phyloP scores from a whole-genome alignment of 2,797 vertebrate species.

The Microctenopoma lineatum region DNA sequence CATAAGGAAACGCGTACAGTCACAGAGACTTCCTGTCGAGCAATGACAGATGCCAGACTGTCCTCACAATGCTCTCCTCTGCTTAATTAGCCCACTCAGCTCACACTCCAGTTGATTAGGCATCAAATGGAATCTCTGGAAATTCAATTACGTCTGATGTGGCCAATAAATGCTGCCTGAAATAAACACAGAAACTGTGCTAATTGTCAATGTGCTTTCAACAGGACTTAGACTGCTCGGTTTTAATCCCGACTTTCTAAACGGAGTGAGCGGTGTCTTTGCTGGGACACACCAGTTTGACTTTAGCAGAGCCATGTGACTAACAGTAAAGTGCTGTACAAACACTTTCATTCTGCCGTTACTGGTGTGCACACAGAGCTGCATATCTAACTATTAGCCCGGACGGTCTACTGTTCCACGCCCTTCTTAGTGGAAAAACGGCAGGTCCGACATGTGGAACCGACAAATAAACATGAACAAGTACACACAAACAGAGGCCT shows the following conservation, averaged over 20 bases:
- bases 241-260: conserved; percentile 16
- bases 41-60: background rate
- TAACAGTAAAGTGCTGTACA: conserved; percentile 17
- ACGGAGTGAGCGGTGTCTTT: conserved; percentile 1
- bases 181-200: conserved; percentile 18
- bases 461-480: conserved; percentile 65
- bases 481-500: conserved; percentile 52
- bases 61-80: conserved; percentile 9
- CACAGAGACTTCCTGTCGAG: background rate
- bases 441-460: conserved; percentile 38
- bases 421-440: conserved; percentile 41
- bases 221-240: conserved; percentile 8
- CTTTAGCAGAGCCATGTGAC: conserved; percentile 16
- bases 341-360: conserved; percentile 35
- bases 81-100: conserved; percentile 25
- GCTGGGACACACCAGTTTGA: conserved; percentile 1
- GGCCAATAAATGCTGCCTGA: background rate
- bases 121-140: conserved; percentile 32
- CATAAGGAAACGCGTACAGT: background rate
- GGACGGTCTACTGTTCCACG: conserved; percentile 43
- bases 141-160: conserved; percentile 34
- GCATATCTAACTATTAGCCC: conserved; percentile 39
- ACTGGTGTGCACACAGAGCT: conserved; percentile 14
- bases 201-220: conserved; percentile 7
- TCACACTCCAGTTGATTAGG: background rate